These are phyloP conservation scores for Leucoraja erinaceus DNA, from an alignment of 2,113 vertebrate genomes.

Conservation along the genomic window DNA sequence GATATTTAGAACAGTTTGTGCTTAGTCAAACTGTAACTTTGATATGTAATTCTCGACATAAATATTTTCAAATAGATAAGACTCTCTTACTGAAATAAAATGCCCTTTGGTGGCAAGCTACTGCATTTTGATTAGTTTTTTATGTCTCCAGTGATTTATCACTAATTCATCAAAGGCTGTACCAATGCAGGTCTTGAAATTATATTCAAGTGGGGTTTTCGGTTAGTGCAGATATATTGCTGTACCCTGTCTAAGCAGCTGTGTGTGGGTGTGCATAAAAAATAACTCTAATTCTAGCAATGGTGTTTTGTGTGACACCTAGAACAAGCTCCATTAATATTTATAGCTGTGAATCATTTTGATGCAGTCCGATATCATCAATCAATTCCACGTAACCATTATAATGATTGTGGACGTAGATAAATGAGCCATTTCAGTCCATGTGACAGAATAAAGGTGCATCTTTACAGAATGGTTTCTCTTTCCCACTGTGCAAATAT, in stretches of 20 bases:
- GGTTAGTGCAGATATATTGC: conserved; percentile 16
- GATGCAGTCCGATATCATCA: background rate
- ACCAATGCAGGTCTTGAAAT: background rate
- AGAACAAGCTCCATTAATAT: conserved; percentile 32
- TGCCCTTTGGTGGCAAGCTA: background rate
- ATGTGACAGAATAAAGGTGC: background rate
- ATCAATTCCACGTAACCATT: background rate
- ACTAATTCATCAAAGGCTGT: background rate
- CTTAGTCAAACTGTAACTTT: background rate
- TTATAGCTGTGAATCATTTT: background rate
- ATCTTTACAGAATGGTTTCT: background rate
- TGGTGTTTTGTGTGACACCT: background rate
- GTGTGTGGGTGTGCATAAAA: conserved; percentile 36
- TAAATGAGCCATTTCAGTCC: background rate
- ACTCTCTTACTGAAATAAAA: background rate
- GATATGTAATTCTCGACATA: background rate
- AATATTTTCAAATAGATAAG: background rate
- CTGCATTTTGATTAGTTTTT: background rate
- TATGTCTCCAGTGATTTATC: background rate
- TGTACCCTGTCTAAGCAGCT: conserved; percentile 19
- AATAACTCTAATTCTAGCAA: conserved; percentile 15
- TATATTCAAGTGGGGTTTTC: conserved; percentile 5
- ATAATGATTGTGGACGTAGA: background rate
- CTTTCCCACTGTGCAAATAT: background rate
- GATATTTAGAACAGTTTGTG: background rate